Evolutionary conservation across 2,113 vertebrate species (phyloP).

Genomic region (Chloebia gouldiae): DNA sequence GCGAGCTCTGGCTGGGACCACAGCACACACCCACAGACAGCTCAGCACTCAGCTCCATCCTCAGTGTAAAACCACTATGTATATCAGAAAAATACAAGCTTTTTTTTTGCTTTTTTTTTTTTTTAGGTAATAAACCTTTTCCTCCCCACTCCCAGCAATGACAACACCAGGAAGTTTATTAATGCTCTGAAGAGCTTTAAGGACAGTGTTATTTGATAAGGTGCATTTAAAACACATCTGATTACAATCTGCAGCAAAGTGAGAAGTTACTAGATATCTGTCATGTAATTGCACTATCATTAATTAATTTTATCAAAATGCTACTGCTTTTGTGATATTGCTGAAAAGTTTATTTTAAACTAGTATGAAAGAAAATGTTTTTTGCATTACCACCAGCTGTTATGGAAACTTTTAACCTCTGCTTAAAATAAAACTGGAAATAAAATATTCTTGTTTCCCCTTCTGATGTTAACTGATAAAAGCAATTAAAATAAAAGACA

Average conservation of each 20-base stretch:
- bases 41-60: background rate
- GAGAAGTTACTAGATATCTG: background rate
- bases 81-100: rapidly evolving
- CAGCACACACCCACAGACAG: rapidly evolving
- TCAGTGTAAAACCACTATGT: background rate
- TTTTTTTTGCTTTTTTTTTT: background rate
- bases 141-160: background rate
- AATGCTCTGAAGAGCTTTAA: background rate
- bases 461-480: background rate
- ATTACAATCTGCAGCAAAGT: background rate
- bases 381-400: background rate
- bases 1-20: background rate
- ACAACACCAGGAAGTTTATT: background rate
- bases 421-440: slow-evolving; percentile 1
- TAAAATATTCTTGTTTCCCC: background rate
- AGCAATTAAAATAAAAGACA: background rate
- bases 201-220: background rate
- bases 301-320: background rate
- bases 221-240: background rate
- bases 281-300: background rate
- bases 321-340: background rate
- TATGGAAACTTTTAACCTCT: background rate
- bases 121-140: background rate
- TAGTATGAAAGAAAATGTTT: background rate
- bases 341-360: background rate